Evolutionary conservation across 1,140 invertebrate species (phyloP), one percentile per base, ranked within the genome.

Genomic region (Atta colombica): DNA sequence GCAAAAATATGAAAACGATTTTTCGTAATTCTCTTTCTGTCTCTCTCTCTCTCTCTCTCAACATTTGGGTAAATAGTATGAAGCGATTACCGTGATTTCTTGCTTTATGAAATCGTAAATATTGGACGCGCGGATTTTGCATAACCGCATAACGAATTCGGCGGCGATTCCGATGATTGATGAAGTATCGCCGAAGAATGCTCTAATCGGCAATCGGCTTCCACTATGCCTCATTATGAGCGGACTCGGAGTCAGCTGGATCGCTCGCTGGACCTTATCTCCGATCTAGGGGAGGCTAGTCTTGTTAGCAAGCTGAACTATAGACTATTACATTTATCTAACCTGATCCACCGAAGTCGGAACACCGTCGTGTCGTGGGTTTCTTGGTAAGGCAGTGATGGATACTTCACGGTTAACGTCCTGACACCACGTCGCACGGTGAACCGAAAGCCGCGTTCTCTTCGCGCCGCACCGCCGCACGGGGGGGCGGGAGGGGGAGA

Each of bases 291-390:
- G 87, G 86, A 89, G 58, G 77, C 87, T 89, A 92, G 89, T 87
- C 92, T 93, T 93, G 92, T 93, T 93, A 93, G 92, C 92, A 93
- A 93, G 92, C 92, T 90, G 91, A 93, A 93, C 91, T 92, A 91
- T 90, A 91, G 90, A 93, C 90, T 93, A 93, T 93, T 93, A 93
- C 92, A 93, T 92, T 93, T 88, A 92, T 93, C 92, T 92, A 85
- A 91, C 89, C 88, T 84, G 91, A 89, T 93, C 86, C 90, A 81
- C 85, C 77, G 60, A 91, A 90, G 86, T 86, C 78, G 66, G 85
- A 86, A 88, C 82, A 89, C 68, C 72, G 88, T 81, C 87, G 90
- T 84, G 85, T 81, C 85, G 88, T 86, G 65, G 89, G 65, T 87
- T 91, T 91, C 87, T 89, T 68, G 81, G 90, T 90, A 91, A 87